These are phyloP conservation scores for Periphyllus acericola DNA, from an alignment of 2,888 invertebrate genomes.

Conservation along the genomic window DNA sequence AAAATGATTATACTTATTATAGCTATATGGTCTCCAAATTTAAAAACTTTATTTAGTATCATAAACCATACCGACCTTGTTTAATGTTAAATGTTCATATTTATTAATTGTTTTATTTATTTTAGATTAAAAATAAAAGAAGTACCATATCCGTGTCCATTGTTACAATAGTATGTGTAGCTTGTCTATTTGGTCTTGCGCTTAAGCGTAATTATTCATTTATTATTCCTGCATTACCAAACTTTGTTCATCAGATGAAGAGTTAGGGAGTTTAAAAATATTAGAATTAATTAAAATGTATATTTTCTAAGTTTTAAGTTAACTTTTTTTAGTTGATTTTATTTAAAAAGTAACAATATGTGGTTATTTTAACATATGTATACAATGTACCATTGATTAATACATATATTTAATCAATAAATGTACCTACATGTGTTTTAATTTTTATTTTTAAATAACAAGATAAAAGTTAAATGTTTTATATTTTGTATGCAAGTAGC, in stretches of 20 bases:
- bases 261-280: not conserved
- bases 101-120: not conserved
- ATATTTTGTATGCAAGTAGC: not conserved
- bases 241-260: not conserved
- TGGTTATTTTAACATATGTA: too few relatives aligned
- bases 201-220: slow-evolving; percentile 13
- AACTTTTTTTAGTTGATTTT: not conserved
- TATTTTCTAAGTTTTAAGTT: not conserved
- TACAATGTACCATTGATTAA: not conserved
- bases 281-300: not conserved
- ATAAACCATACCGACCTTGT: not conserved
- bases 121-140: slow-evolving; percentile 30
- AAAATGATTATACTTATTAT: too few relatives aligned
- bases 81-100: not conserved
- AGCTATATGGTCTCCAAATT: too few relatives aligned
- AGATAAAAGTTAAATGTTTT: not conserved
- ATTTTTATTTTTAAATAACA: not conserved
- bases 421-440: not conserved
- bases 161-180: not conserved
- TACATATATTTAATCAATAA: not conserved
- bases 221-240: not conserved
- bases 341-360: too few relatives aligned
- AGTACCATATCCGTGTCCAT: not conserved
- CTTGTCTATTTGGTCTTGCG: not conserved
- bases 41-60: not conserved